Evolutionary conservation across 2,797 vertebrate genomes (phyloP).

Genomic region (Neosilurus hyrtlii): DNA sequence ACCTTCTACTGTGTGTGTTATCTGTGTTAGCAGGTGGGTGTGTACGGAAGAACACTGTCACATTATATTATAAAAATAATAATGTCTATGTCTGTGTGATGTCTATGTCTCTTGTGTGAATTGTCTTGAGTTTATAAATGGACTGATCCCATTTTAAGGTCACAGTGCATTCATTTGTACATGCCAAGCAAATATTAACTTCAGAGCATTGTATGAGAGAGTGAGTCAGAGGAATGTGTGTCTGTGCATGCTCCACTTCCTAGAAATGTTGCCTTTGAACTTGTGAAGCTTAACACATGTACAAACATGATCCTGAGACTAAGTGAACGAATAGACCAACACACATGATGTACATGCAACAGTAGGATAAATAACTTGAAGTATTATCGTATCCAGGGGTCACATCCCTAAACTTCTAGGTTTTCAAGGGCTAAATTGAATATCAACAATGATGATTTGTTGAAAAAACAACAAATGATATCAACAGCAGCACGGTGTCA

Average conservation of each 20-base stretch:
- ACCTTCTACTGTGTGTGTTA: neutral
- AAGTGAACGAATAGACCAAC: neutral
- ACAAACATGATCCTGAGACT: conserved; percentile 39
- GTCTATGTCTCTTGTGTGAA: neutral
- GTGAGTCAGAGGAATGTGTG: neutral
- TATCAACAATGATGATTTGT: too few relatives aligned
- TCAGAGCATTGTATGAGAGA: conserved; percentile 6
- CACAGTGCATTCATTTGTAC: neutral
- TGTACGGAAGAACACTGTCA: neutral
- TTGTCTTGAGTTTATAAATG: neutral
- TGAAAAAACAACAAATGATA: too few relatives aligned
- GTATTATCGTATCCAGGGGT: neutral
- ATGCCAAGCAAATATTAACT: neutral
- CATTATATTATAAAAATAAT: neutral
- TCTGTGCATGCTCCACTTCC: neutral
- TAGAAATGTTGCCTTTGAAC: conserved; percentile 35
- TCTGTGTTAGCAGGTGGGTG: neutral
- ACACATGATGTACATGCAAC: neutral
- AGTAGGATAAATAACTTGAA: neutral
- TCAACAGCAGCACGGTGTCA: too few relatives aligned
- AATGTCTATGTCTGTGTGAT: neutral
- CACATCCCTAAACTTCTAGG: too few relatives aligned
- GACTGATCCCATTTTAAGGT: neutral
- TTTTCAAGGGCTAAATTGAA: too few relatives aligned
- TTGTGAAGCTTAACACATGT: conserved; percentile 36